Conservation (phyloP, 2,113 vertebrate genomes). For the Pollimyrus isidori region DNA sequence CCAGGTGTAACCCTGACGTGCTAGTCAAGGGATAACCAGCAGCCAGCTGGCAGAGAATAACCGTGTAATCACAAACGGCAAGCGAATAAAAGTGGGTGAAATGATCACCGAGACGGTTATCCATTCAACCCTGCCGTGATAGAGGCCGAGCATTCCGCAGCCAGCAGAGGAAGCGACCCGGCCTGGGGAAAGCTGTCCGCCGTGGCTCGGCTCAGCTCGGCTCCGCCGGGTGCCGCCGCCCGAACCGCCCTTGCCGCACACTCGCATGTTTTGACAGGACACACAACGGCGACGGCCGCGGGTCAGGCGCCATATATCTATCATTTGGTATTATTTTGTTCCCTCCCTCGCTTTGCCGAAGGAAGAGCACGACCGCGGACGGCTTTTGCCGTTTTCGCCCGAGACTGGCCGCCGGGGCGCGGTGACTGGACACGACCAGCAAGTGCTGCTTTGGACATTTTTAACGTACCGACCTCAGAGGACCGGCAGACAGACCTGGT, state of each 20-base stretch:
- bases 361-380: not conserved
- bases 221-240: not conserved
- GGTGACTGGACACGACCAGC: not conserved
- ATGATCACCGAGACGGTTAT: not conserved
- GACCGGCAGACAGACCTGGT: slow-evolving; percentile 73
- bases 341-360: not conserved
- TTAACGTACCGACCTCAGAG: not conserved
- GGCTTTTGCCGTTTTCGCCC: not conserved
- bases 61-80: not conserved
- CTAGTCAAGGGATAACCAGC: not conserved
- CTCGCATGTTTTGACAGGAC: not conserved
- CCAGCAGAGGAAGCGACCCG: not conserved
- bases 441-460: not conserved
- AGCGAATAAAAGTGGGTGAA: not conserved
- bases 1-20: not conserved
- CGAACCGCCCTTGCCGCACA: not conserved
- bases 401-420: not conserved
- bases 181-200: not conserved
- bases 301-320: not conserved
- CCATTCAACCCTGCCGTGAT: not conserved
- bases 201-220: not conserved
- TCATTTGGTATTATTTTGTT: not conserved
- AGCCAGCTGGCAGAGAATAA: not conserved
- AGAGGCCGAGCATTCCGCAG: not conserved
- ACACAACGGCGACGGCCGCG: not conserved